Evolutionary conservation across 2,888 invertebrate species (phyloP).

Genomic region (Chrysotoxum bicinctum): DNA sequence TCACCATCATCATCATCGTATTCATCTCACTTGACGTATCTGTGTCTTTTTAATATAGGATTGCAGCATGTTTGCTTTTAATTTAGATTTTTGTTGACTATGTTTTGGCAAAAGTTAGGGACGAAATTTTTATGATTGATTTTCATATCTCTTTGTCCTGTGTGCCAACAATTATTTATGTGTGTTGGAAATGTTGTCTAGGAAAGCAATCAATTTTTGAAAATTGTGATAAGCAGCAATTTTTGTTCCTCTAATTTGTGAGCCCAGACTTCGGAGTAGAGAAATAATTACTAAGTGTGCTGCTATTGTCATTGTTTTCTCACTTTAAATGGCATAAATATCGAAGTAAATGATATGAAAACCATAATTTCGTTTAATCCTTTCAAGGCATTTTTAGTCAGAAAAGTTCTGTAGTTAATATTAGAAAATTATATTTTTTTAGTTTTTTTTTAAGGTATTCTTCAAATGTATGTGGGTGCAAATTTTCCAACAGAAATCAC

Average conservation of each 20-base stretch:
- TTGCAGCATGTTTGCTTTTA: constrained; percentile 68
- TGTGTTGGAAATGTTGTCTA: not conserved
- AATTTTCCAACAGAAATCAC: not conserved
- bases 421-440: not conserved
- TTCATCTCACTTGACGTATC: constrained; percentile 35
- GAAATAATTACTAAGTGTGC: not conserved
- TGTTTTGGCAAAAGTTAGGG: constrained; percentile 37
- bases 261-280: not conserved
- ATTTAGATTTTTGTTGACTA: constrained; percentile 63
- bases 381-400: not conserved
- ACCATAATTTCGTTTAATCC: not conserved
- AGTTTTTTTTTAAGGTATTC: not conserved
- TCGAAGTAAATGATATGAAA: not conserved
- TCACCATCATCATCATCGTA: constrained; percentile 54
- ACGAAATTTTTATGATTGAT: constrained; percentile 63
- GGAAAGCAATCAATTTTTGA: constrained; percentile 2
- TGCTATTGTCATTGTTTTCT: not conserved
- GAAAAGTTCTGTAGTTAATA: not conserved
- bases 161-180: not conserved
- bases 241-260: not conserved
- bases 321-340: not conserved
- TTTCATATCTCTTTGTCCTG: constrained; percentile 1
- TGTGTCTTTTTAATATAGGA: constrained; percentile 49
- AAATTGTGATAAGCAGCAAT: not conserved
- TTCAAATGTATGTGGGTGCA: not conserved